A percentile compares a stretch with the other conserved stretches of the same genome.
Conservation (phyloP, 1,140 invertebrate species). For the Neodiprion lecontei region DNA sequence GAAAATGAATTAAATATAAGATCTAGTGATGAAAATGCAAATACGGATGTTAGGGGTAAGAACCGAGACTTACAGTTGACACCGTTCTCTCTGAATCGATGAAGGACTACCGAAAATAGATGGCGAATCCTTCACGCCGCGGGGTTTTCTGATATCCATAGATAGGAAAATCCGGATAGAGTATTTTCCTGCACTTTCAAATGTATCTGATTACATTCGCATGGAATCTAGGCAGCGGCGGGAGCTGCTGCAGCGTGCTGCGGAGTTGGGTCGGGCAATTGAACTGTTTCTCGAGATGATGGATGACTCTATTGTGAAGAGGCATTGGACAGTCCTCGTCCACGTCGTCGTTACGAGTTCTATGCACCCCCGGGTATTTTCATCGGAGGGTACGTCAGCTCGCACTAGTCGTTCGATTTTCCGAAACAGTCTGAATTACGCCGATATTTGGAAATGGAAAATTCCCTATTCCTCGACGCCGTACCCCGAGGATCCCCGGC, state of each 20-base stretch:
- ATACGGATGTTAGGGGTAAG: too few species aligned
- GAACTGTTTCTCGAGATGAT: slow-evolving; percentile 44
- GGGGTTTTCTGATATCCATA: too few species aligned
- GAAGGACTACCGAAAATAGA: too few species aligned
- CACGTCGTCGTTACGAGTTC: slow-evolving; percentile 1
- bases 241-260: slow-evolving; percentile 7
- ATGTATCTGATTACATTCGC: slow-evolving; percentile 52
- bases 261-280: slow-evolving; percentile 5
- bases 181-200: slow-evolving; percentile 36
- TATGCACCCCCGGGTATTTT: neutral
- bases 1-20: too few species aligned
- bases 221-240: slow-evolving; percentile 41
- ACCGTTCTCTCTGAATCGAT: too few species aligned
- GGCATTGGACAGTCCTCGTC: slow-evolving; percentile 16
- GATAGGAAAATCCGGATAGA: neutral
- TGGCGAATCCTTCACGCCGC: too few species aligned
- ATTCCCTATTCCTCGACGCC: too few species aligned
- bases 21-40: too few species aligned
- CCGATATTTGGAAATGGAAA: too few species aligned
- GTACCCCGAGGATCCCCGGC: too few species aligned
- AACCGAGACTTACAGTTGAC: too few species aligned
- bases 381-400: neutral
- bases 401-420: neutral
- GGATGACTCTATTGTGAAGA: slow-evolving; percentile 53
- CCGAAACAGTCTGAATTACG: too few species aligned